Evolutionary conservation across 2,797 vertebrate species (phyloP), one percentile per base, ranked within the genome.

Genomic region (Ara ararauna): DNA sequence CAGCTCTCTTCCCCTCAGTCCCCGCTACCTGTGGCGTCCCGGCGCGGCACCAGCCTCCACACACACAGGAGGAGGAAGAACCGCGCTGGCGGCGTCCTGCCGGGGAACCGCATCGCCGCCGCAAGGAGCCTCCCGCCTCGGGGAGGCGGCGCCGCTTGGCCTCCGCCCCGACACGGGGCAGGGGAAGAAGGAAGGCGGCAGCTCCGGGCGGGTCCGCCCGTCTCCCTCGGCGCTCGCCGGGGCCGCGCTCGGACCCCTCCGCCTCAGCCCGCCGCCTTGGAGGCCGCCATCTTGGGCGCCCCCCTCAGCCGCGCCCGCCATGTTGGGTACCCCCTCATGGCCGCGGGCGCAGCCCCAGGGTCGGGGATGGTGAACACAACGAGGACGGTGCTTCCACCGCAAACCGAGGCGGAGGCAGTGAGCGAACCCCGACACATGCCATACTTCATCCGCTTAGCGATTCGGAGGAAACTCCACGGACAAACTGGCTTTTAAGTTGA

Each of bases 11-110:
- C 56, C 86, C 87, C 74, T 58, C 75, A 18, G 30, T 54, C 44
- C 79, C 34, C 32, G 27, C 56, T 93, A 95, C 92, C 95, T 90
- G 92, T 81, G 22, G 74, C 91, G 22, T 51, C 75, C 80, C 80
- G 54, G 38, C 80, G 76, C 85, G 75, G 80, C 83, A 61, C 30
- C 88, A 94, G 84, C 81, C 58, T 76, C 79, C 91, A 94, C 27
- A 94, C 5, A 17, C 83, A 93, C 1, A 92, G 67, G 10, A 77
- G 66, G 58, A 96, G 51, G 8, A 95, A 10, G 16, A 94, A 38
- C 7, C 36, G 67, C 4, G 71, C 85, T 13, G 67, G 50, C 53
- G 5, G n/a, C 29, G 62, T 29, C 84, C 81, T 40, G 42, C 92
- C 85, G 30, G 21, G 60, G 2, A 80, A 29, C 89, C 68, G 60